These are phyloP conservation scores for Pelodiscus sinensis DNA, from an alignment of 2,113 vertebrate genomes.

Conservation along the genomic window DNA sequence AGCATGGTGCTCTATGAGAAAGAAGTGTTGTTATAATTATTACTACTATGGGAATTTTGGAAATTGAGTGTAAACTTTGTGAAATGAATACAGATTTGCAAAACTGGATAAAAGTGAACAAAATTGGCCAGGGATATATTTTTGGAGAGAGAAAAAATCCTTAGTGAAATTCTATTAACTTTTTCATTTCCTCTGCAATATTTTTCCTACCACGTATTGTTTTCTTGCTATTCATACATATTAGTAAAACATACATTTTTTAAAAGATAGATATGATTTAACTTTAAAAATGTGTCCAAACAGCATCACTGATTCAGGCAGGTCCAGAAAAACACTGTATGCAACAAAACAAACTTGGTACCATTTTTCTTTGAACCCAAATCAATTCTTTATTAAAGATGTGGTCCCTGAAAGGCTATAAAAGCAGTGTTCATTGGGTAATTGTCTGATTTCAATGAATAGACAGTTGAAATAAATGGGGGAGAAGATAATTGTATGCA, in stretches of 20 bases:
- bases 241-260: neutral
- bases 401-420: neutral
- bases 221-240: neutral
- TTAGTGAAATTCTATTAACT: neutral
- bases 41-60: neutral
- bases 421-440: neutral
- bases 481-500: slow-evolving; percentile 10
- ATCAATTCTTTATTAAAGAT: neutral
- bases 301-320: neutral
- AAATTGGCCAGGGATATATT: neutral
- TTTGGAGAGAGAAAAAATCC: neutral
- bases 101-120: neutral
- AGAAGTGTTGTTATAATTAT: neutral
- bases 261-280: neutral
- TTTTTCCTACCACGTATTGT: neutral
- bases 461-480: slow-evolving; percentile 1
- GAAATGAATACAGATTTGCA: neutral
- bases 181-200: neutral
- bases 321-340: neutral
- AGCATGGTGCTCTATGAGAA: neutral
- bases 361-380: neutral
- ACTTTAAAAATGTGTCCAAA: neutral
- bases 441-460: slow-evolving; percentile 15
- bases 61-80: neutral
- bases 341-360: neutral